Evolutionary conservation across 1,140 invertebrate species (phyloP), one percentile per base, ranked within the genome.

Genomic region (Papilio polytes): DNA sequence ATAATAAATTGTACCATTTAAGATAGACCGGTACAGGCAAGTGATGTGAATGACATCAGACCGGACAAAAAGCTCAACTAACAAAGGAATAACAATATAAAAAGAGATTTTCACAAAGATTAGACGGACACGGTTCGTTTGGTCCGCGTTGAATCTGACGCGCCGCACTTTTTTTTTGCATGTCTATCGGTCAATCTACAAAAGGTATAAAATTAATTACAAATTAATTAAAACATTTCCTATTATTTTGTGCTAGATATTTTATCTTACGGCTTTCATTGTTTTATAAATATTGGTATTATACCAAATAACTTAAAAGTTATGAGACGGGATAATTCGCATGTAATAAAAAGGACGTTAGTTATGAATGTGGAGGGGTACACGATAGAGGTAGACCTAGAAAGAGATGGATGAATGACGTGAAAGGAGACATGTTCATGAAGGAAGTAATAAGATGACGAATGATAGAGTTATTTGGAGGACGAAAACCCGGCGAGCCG

Each of bases 41-140:
- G 80, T 84, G 87, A 84, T 91, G 92, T 91, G 89, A 93, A 93
- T 90, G 91, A 93, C 91, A 91, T 85, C 86, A 80, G 81, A 70
- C 66, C 73, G 48, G 73, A 87, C 86, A 92, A 93, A 93, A 93
- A 93, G 82, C 70, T 56, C 83, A 84, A 80, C 86, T 82, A 90
- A 91, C 87, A 90, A 90, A 87, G 82, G 86, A 80, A 83, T 85
- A 85, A 87, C 85, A 85, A 82, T 82, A 82, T 88, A 89, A 89
- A 87, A 89, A 88, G 84, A 86, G 88, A 90, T 91, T 91, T 87
- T 91, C 84, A 85, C 87, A 53, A 87, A 88, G 90, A 91, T 92
- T 91, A 91, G 51, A 80, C 82, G 80, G 85, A 83, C 80, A 89
- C 88, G 89, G 81, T 91, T 80, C 81, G 83, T 79, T 84, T 74